Percentiles rank a stretch among this genome's conserved stretches.
phyloP scores from a whole-genome alignment of 1,140 invertebrate species.

The Tetramorium parvispinum region DNA sequence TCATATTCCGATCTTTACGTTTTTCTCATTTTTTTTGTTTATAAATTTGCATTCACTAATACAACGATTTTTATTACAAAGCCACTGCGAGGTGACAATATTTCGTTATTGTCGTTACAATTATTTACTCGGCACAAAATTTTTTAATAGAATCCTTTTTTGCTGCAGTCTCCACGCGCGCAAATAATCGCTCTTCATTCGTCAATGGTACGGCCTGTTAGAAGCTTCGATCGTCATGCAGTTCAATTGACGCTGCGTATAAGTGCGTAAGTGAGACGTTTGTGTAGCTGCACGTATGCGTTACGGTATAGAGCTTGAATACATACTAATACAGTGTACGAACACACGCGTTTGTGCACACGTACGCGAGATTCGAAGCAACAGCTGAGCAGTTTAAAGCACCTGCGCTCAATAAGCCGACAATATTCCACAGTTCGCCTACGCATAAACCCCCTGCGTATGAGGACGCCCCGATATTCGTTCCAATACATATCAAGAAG shows the following conservation, averaged over 20 bases:
- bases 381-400: slow-evolving; percentile 84
- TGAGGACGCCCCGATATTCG: slow-evolving; percentile 65
- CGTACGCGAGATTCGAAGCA: slow-evolving; percentile 78
- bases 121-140: slow-evolving; percentile 24
- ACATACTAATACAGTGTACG: slow-evolving; percentile 61
- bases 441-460: slow-evolving; percentile 68
- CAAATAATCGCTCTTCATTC: slow-evolving; percentile 61
- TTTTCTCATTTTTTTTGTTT: not conserved
- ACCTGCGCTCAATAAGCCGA: slow-evolving; percentile 81
- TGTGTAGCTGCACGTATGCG: slow-evolving; percentile 66
- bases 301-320: slow-evolving; percentile 39
- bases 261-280: slow-evolving; percentile 74
- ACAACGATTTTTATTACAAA: not conserved
- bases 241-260: slow-evolving; percentile 74
- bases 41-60: not conserved
- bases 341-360: slow-evolving; percentile 48
- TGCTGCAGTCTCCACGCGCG: not conserved
- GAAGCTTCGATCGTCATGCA: slow-evolving; percentile 67
- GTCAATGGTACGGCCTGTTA: slow-evolving; percentile 47
- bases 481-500: slow-evolving; percentile 30
- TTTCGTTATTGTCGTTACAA: not conserved
- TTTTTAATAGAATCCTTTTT: slow-evolving; percentile 36
- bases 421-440: slow-evolving; percentile 75
- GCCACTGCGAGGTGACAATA: not conserved
- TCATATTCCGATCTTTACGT: not conserved